Evolutionary conservation across 2,113 vertebrate genomes (phyloP).

Genomic region (Phylloscopus trochiloides): DNA sequence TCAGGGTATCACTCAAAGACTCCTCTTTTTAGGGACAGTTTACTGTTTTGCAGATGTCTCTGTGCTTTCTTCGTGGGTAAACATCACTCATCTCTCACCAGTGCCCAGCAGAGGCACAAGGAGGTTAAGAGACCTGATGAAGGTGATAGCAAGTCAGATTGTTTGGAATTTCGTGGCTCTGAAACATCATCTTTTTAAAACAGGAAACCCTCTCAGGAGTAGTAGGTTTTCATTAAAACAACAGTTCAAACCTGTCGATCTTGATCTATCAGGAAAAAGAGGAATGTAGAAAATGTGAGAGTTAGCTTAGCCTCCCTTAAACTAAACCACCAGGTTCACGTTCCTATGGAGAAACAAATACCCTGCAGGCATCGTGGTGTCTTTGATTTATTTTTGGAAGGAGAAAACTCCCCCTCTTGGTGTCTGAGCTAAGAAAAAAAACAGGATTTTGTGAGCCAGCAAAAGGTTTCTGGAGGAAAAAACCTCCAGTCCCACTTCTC

Average conservation of each 20-base stretch:
- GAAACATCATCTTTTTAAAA: slow-evolving; percentile 29
- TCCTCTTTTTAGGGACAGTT: background rate
- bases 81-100: background rate
- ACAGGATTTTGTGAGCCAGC: background rate
- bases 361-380: slow-evolving; percentile 3
- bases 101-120: background rate
- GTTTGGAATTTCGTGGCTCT: slow-evolving; percentile 33
- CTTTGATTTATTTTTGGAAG: slow-evolving; percentile 60
- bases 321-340: slow-evolving; percentile 43
- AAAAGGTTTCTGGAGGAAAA: background rate
- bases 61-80: background rate
- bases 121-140: slow-evolving; percentile 11
- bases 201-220: slow-evolving; percentile 47
- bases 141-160: slow-evolving; percentile 39
- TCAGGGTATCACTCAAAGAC: background rate
- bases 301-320: slow-evolving; percentile 37
- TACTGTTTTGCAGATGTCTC: background rate
- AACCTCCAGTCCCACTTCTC: background rate
- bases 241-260: slow-evolving; percentile 53
- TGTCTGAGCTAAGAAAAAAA: background rate
- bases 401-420: background rate
- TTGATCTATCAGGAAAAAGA: slow-evolving; percentile 44
- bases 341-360: slow-evolving; percentile 62
- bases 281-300: slow-evolving; percentile 57
- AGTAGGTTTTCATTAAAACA: slow-evolving; percentile 61